Evolutionary conservation across 2,113 vertebrate species (phyloP).

Genomic region (Elanus axillaris): DNA sequence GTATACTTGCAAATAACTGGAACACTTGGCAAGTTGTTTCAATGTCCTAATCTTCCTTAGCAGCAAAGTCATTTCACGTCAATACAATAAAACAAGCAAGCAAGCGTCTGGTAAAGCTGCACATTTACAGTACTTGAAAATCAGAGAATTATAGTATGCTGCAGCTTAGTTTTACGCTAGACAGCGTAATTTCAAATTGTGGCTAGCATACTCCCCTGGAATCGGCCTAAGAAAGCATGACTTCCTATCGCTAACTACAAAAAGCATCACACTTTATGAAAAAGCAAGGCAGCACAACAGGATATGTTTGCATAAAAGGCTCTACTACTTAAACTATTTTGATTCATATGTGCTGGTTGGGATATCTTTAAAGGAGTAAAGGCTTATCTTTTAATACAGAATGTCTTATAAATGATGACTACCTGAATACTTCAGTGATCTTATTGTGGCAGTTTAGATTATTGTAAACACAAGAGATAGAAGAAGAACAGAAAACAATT

Average conservation of each 20-base stretch:
- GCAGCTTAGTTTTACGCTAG: not conserved
- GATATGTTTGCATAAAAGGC: slow-evolving; percentile 25
- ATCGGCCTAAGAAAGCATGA: not conserved
- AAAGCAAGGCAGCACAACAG: slow-evolving; percentile 35
- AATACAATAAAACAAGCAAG: not conserved
- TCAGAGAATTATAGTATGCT: not conserved
- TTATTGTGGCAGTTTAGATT: slow-evolving; percentile 59
- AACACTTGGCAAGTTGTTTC: not conserved
- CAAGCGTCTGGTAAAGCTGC: not conserved
- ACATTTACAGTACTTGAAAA: not conserved
- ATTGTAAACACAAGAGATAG: slow-evolving; percentile 56
- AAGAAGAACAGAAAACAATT: slow-evolving; percentile 60
- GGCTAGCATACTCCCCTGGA: not conserved
- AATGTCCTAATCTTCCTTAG: not conserved
- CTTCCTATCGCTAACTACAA: not conserved
- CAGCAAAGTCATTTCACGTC: not conserved
- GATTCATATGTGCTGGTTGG: slow-evolving; percentile 26
- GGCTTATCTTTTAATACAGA: slow-evolving; percentile 60
- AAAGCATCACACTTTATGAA: slow-evolving; percentile 22
- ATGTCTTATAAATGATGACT: slow-evolving; percentile 53
- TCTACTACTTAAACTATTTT: slow-evolving; percentile 50
- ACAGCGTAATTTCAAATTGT: not conserved
- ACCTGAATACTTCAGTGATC: slow-evolving; percentile 43
- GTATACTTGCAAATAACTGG: not conserved
- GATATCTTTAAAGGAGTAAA: slow-evolving; percentile 53